Base-by-base conservation (phyloP, 2,888 invertebrate genomes). In the Spodoptera exigua region DNA sequence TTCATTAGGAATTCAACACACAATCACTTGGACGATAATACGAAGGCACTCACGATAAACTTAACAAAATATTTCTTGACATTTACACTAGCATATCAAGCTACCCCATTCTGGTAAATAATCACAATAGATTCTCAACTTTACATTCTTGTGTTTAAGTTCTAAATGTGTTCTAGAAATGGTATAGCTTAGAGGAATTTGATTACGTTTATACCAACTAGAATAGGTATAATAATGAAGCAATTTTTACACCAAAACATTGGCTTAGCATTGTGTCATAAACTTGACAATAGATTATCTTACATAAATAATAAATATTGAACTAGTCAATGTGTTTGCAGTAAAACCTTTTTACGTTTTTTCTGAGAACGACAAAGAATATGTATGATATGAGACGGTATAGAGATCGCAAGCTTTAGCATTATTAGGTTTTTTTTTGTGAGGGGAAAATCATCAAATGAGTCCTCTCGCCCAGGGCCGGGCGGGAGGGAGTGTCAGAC, bases 251-350 rank as follows among this genome's bases (percentile, higher is more conserved):
- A 12, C 49, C 36, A 54, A 65, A 60, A 51, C 72, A 66, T 55
- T 66, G 72, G 27, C 41, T 63, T 39, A 41, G 59, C 41, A 55
- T 54, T 36, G 27, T 60, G 41, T 67, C 74, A 61, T 77, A 74
- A 75, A 74, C 45, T 46, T 60, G 44, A 75, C 75, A 77, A 75
- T 74, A 60, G 63, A 65, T 71, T 60, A 68, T 74, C 77, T 77
- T 57, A 68, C 71, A 74, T 77, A 77, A 75, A 77, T 71, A 65
- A 70, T 47, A 61, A 65, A 70, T 47, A 59, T 61, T 66, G 60
- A 70, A 76, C 59, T 64, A 61, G 63, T 61, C 55, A 56, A 66
- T 59, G 76, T 73, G 46, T 61, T 51, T 70, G 56, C 46, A 18
- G 40, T 39, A 37, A 34, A 49, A 32, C 57, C 62, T 70, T 74